These are phyloP conservation scores for Halichondria panicea DNA, from an alignment of 37 sponge, comb jelly and placozoan species.

Conservation along the genomic window DNA sequence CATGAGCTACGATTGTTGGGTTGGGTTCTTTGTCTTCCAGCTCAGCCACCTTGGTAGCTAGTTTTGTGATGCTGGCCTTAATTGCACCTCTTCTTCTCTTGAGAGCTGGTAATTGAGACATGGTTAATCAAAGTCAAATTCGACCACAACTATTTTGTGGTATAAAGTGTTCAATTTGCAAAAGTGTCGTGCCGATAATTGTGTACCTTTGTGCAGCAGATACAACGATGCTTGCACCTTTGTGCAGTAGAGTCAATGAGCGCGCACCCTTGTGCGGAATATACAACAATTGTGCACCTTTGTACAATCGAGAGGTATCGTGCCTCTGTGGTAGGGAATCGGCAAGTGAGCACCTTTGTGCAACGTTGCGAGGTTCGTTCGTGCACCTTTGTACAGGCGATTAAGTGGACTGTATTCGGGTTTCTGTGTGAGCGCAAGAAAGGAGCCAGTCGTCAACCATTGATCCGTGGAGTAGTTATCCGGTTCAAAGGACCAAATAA, in stretches of 20 bases:
- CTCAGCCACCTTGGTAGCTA: neutral
- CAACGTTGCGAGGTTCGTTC: too few species aligned
- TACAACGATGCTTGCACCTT: neutral
- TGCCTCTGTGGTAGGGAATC: too few species aligned
- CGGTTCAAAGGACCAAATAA: constrained; percentile 18
- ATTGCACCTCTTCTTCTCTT: constrained; percentile 13
- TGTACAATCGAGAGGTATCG: too few species aligned
- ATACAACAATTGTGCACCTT: too few species aligned
- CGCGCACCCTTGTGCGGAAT: too few species aligned
- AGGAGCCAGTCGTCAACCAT: too few species aligned
- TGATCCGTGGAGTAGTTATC: too few species aligned
- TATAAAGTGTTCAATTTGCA: neutral
- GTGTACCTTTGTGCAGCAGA: neutral
- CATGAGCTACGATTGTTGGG: neutral
- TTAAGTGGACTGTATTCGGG: too few species aligned
- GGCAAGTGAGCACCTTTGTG: too few species aligned
- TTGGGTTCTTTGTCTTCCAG: neutral
- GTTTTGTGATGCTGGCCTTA: neutral
- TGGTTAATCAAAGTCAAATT: neutral
- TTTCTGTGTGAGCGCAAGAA: too few species aligned
- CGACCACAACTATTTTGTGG: constrained; percentile 2
- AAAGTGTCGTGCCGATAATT: neutral
- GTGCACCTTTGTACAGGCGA: too few species aligned
- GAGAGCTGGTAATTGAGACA: neutral
- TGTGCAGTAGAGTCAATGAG: too few species aligned